These are phyloP conservation scores for Eupithecia insigniata DNA, from an alignment of 2,888 invertebrate genomes.

Conservation along the genomic window DNA sequence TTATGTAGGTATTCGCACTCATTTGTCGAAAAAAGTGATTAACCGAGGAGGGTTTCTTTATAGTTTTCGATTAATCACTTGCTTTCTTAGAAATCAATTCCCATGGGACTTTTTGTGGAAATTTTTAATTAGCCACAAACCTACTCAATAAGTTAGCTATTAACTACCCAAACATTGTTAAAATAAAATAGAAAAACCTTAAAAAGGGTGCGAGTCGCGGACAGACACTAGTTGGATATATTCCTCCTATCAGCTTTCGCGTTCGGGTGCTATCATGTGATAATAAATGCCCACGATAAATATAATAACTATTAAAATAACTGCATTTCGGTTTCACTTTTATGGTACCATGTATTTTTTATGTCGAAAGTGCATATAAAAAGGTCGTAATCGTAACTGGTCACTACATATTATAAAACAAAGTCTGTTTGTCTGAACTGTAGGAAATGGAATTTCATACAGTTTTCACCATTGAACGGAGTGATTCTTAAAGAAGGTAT, in stretches of 20 bases:
- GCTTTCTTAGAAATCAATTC: neutral
- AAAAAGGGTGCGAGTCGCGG: neutral
- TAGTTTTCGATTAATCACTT: too few species aligned
- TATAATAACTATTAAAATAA: constrained; percentile 42
- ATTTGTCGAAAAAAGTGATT: too few species aligned
- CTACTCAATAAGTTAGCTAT: too few species aligned
- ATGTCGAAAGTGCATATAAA: constrained; percentile 11
- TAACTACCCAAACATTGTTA: too few species aligned
- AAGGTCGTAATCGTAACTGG: neutral
- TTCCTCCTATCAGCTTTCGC: constrained; percentile 34
- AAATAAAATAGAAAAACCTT: too few species aligned
- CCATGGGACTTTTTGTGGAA: too few species aligned
- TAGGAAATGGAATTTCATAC: neutral
- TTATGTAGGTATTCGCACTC: too few species aligned
- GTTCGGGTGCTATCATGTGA: constrained; percentile 26
- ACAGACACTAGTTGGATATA: constrained; percentile 6
- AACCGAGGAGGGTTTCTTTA: too few species aligned
- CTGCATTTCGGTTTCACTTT: constrained; percentile 45
- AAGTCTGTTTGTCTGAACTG: neutral
- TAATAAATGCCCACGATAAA: constrained; percentile 9
- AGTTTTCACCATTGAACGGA: too few species aligned
- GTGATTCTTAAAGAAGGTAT: neutral
- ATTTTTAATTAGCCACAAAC: too few species aligned
- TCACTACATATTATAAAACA: neutral
- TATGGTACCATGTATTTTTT: constrained; percentile 33